Evolutionary conservation across 1,140 invertebrate species (phyloP).

Genomic region (Argopecten irradians): DNA sequence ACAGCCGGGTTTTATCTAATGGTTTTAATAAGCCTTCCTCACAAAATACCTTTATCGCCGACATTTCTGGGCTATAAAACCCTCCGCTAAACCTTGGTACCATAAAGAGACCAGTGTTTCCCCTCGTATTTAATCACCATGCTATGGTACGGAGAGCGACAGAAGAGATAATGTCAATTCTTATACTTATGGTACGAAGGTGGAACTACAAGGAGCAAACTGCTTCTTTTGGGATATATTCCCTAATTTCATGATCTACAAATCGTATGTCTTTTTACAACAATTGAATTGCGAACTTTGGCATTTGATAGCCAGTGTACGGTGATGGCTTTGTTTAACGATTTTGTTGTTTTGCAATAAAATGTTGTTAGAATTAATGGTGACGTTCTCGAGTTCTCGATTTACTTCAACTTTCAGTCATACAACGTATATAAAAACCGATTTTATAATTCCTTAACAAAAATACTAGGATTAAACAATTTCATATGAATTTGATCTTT

Average conservation of each 20-base stretch:
- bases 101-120: neutral
- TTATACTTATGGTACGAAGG: neutral
- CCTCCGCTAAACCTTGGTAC: neutral
- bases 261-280: neutral
- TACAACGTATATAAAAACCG: too few relatives aligned
- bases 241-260: neutral
- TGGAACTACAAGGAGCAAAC: neutral
- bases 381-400: neutral
- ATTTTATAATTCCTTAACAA: too few relatives aligned
- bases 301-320: neutral
- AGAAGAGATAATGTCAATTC: neutral
- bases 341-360: neutral
- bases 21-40: neutral
- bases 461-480: too few relatives aligned
- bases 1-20: conserved; percentile 20
- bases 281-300: neutral
- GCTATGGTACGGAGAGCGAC: neutral
- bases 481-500: too few relatives aligned
- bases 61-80: neutral
- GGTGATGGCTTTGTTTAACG: neutral
- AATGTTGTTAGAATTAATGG: neutral
- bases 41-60: neutral
- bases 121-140: neutral
- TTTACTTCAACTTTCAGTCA: too few relatives aligned
- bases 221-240: neutral